Evolutionary conservation across 1,140 invertebrate genomes (phyloP), one percentile per base, ranked within the genome.

Genomic region (Drosophila sulfurigaster): DNA sequence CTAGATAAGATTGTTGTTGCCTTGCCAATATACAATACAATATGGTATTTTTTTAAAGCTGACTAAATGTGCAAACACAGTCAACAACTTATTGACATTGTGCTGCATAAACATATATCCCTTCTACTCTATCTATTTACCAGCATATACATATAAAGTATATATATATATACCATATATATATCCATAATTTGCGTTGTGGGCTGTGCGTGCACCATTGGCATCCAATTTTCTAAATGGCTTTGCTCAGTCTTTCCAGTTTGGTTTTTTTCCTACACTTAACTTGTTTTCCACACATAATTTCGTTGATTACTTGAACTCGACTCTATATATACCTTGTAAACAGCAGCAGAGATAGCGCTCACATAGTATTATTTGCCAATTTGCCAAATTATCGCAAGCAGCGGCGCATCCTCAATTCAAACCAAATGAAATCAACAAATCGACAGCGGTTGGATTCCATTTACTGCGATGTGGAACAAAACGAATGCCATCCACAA

Each of bases 151-250:
- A 16, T 10, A n/a, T 6, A 48, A 45, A 54, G 2, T 16, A 43
- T 20, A 38, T 6, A 13, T 64, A 76, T 46, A 76, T 59, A 62
- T 2, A n/a, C n/a, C n/a, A n/a, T 51, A 43, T 54, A 49, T 25
- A 16, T 41, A 51, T 41, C 6, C 8, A 8, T 38, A 38, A 11
- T 45, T 13, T 46, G 52, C 46, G 16, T 51, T 45, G 41, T 43
- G 41, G 11, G 63, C 75, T 79, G 64, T 77, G 60, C 46, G 45
- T 43, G 52, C 66, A 52, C 52, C 58, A 52, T 60, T 64, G 81
- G 51, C 62, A 71, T 62, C 70, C 79, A 86, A 82, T 86, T 87
- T 82, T 65, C 82, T 73, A 87, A 86, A 86, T 82, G 75, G 75
- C 35, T 75, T 49, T 56, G 20, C 56, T 65, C 56, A 60, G 56